Conservation (phyloP, 2,888 invertebrate species). For the Orthonychiurus folsomi region DNA sequence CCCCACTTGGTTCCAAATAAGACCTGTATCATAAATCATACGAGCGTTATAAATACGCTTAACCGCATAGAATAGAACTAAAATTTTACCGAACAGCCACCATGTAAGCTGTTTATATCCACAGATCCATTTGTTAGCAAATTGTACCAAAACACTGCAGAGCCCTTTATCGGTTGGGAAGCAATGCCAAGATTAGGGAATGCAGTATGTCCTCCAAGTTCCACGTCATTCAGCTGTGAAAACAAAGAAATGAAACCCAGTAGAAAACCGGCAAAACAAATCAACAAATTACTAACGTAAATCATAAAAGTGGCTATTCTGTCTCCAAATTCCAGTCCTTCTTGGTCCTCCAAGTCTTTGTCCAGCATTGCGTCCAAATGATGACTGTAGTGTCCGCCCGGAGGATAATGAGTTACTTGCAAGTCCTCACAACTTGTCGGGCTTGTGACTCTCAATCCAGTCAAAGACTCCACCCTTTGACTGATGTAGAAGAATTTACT, state of each 20-base stretch:
- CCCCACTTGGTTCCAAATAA: slow-evolving; percentile 47
- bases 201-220: not conserved
- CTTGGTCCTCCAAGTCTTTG: not conserved
- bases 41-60: too few relatives aligned
- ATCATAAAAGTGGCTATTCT: slow-evolving; percentile 5
- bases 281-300: not conserved
- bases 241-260: too few relatives aligned
- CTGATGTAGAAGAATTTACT: not conserved
- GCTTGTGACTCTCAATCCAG: not conserved
- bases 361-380: not conserved
- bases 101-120: too few relatives aligned
- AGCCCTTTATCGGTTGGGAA: not conserved
- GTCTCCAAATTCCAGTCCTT: not conserved
- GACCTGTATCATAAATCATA: too few relatives aligned
- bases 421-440: not conserved
- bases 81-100: too few relatives aligned
- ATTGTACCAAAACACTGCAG: too few relatives aligned
- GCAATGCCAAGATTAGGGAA: not conserved
- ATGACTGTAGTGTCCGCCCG: not conserved
- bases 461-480: not conserved
- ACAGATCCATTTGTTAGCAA: too few relatives aligned
- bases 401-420: not conserved
- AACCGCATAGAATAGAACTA: too few relatives aligned
- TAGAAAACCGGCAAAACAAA: not conserved
- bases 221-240: not conserved